Conservation (phyloP, 2,888 invertebrate species). For the Malthinus flaveolus region DNA sequence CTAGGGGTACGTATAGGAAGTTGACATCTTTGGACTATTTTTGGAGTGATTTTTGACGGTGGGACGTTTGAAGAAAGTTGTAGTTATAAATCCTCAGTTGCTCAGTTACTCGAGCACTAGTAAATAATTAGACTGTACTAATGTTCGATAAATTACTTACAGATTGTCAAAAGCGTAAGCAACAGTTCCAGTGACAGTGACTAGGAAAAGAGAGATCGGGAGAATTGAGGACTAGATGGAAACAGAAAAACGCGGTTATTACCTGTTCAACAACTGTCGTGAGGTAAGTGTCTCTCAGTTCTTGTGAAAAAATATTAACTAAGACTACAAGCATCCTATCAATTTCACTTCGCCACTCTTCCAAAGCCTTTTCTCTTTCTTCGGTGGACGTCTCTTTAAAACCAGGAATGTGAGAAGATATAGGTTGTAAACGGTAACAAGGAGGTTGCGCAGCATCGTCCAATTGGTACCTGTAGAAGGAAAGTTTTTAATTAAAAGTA, state of each 20-base stretch:
- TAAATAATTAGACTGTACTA: too few relatives aligned
- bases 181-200: too few relatives aligned
- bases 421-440: slow-evolving; percentile 72
- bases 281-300: slow-evolving; percentile 78
- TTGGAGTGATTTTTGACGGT: too few relatives aligned
- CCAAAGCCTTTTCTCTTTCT: slow-evolving; percentile 56
- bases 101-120: too few relatives aligned
- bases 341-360: slow-evolving; percentile 61
- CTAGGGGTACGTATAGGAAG: background rate
- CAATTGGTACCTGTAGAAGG: slow-evolving; percentile 62
- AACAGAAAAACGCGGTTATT: too few relatives aligned
- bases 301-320: slow-evolving; percentile 72
- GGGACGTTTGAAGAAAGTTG: too few relatives aligned
- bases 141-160: too few relatives aligned
- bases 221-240: too few relatives aligned
- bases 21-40: background rate
- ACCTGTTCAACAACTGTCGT: slow-evolving; percentile 82
- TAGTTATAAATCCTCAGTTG: too few relatives aligned
- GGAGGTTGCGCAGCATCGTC: slow-evolving; percentile 76
- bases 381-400: slow-evolving; percentile 56
- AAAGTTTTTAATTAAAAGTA: background rate
- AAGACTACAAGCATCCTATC: slow-evolving; percentile 69
- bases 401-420: slow-evolving; percentile 59
- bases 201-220: too few relatives aligned
- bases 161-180: too few relatives aligned